phyloP scores from a whole-genome alignment of 2,888 invertebrate genomes.

The Pogonocherus hispidulus region DNA sequence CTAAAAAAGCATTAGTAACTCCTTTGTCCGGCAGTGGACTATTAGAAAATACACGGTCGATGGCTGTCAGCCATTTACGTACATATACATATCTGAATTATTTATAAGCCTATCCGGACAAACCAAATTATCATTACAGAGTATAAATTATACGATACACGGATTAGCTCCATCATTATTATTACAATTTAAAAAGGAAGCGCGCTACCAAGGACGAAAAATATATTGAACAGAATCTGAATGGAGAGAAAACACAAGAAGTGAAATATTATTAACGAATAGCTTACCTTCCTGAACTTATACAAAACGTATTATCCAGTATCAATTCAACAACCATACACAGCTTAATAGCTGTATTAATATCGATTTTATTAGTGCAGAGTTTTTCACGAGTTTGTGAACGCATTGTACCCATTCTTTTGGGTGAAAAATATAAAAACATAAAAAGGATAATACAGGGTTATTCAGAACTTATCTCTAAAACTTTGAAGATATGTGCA shows the following conservation, averaged over 20 bases:
- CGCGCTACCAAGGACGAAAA: constrained; percentile 3
- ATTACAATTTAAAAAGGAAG: constrained; percentile 8
- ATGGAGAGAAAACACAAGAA: not conserved
- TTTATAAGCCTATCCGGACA: constrained; percentile 10
- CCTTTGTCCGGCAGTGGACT: not conserved
- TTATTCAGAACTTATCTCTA: too few species aligned
- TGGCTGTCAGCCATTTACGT: not conserved
- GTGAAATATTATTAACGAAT: too few species aligned
- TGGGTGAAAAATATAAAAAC: too few species aligned
- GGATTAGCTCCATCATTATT: not conserved
- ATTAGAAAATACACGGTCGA: not conserved
- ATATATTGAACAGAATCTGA: not conserved
- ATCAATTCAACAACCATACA: too few species aligned
- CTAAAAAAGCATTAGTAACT: not conserved
- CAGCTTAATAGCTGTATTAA: too few species aligned
- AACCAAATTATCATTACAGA: constrained; percentile 9
- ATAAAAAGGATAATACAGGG: too few species aligned
- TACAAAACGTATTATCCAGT: too few species aligned
- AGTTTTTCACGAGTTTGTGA: too few species aligned
- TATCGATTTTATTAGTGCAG: too few species aligned
- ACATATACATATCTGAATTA: constrained; percentile 3
- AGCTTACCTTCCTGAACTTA: too few species aligned
- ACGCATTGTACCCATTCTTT: too few species aligned
- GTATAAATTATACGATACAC: constrained; percentile 11
- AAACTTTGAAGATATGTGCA: too few species aligned